phyloP scores from a whole-genome alignment of 2,797 vertebrate genomes.

The Gephyroberyx darwinii region DNA sequence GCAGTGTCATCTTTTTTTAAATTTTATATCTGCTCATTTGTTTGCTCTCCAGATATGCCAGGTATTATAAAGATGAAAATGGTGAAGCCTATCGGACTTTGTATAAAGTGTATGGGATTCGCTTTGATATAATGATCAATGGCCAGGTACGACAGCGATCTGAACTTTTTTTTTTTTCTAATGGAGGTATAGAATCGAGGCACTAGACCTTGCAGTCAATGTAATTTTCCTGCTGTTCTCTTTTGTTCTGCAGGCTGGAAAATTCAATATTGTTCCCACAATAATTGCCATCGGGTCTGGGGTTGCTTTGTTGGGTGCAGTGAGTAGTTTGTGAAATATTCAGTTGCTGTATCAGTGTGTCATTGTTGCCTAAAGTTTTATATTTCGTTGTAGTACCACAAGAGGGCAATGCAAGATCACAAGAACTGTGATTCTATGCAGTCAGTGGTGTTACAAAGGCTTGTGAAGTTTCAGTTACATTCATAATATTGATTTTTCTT shows the following conservation, averaged over 20 bases:
- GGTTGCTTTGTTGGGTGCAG: constrained; percentile 90
- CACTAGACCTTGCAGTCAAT: constrained; percentile 12
- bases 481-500: constrained; percentile 3
- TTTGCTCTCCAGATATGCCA: constrained; percentile 85
- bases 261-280: constrained; percentile 94
- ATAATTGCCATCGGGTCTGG: constrained; percentile 93
- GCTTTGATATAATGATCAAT: constrained; percentile 94
- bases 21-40: background rate
- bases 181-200: background rate
- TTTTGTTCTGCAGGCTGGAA: constrained; percentile 88
- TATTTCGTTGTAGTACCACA: constrained; percentile 2
- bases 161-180: background rate
- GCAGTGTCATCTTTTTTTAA: background rate
- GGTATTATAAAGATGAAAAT: constrained; percentile 86
- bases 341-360: background rate
- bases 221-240: background rate
- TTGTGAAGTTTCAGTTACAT: background rate
- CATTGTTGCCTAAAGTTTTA: background rate
- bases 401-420: constrained; percentile 15
- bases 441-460: background rate
- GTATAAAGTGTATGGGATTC: constrained; percentile 94
- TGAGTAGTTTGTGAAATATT: constrained; percentile 80
- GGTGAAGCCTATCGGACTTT: constrained; percentile 86
- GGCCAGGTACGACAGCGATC: constrained; percentile 85
- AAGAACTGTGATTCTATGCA: constrained; percentile 3